Conservation (phyloP, 1,140 invertebrate species). For the Drosophila rhopaloa region DNA sequence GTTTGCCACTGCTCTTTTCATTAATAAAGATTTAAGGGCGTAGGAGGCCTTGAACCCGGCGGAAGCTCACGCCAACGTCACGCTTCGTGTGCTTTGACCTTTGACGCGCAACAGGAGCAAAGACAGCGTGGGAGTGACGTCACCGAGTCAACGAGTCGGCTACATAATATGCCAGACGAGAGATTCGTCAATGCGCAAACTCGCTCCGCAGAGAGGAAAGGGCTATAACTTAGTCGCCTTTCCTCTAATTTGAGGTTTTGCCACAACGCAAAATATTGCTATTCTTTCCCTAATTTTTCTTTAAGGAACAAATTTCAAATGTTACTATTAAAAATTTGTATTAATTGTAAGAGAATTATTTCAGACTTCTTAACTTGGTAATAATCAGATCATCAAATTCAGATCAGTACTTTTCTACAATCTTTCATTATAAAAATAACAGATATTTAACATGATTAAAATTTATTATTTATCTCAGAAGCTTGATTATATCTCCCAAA, state of each 20-base stretch:
- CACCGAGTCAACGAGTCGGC: slow-evolving; percentile 36
- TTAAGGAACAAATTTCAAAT: not conserved
- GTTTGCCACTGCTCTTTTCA: slow-evolving; percentile 19
- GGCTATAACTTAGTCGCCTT: slow-evolving; percentile 5
- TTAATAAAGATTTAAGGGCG: slow-evolving; percentile 47
- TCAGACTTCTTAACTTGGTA: not conserved
- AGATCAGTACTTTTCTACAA: too few species aligned
- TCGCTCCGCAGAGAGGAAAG: slow-evolving; percentile 25
- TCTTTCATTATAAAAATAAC: too few species aligned
- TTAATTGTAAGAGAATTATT: not conserved
- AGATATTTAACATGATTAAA: too few species aligned
- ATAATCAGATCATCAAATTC: too few species aligned
- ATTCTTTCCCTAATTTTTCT: not conserved
- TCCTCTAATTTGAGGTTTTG: slow-evolving; percentile 14
- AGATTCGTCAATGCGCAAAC: slow-evolving; percentile 61
- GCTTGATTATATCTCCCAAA: not conserved
- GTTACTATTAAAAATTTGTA: not conserved
- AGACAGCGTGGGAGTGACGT: slow-evolving; percentile 58
- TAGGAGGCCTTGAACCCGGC: slow-evolving; percentile 64
- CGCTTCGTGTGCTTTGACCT: slow-evolving; percentile 46
- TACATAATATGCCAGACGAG: slow-evolving; percentile 53
- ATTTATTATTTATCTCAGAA: not conserved
- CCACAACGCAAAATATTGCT: slow-evolving; percentile 12
- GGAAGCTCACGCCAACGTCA: slow-evolving; percentile 58
- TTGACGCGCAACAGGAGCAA: slow-evolving; percentile 69